phyloP scores from a whole-genome alignment of 2,888 invertebrate species.

The Philonicus albiceps region DNA sequence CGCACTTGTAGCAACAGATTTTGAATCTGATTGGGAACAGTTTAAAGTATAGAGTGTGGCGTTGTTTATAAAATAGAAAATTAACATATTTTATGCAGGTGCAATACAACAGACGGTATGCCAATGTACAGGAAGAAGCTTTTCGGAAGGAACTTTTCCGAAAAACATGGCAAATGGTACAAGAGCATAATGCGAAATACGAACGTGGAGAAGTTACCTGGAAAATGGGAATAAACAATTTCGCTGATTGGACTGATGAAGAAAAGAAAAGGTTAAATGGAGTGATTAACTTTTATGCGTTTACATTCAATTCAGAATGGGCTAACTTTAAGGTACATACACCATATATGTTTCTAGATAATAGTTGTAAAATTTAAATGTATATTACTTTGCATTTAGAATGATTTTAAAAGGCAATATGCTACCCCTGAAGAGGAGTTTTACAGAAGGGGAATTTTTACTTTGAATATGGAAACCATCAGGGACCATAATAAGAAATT shows the following conservation, averaged over 20 bases:
- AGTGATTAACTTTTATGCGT: neutral
- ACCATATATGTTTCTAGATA: no score
- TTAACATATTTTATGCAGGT: neutral
- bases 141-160: neutral
- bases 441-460: conserved; percentile 54
- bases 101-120: neutral
- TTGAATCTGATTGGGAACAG: neutral
- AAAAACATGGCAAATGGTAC: neutral
- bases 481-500: conserved; percentile 57
- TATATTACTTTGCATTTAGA: conserved; percentile 47
- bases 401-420: conserved; percentile 56
- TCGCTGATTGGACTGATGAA: conserved; percentile 11
- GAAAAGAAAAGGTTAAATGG: neutral
- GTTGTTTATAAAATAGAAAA: neutral
- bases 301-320: neutral
- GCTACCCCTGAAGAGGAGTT: conserved; percentile 53
- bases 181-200: conserved; percentile 16
- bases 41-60: neutral
- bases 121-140: neutral
- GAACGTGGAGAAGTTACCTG: neutral
- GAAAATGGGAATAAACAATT: conserved; percentile 6
- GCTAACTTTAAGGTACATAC: neutral
- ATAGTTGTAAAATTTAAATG: neutral
- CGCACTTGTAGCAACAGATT: neutral
- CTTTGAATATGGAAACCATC: conserved; percentile 54